Conservation (phyloP, 2,888 invertebrate species). For the Pristionchus exspectatus region DNA sequence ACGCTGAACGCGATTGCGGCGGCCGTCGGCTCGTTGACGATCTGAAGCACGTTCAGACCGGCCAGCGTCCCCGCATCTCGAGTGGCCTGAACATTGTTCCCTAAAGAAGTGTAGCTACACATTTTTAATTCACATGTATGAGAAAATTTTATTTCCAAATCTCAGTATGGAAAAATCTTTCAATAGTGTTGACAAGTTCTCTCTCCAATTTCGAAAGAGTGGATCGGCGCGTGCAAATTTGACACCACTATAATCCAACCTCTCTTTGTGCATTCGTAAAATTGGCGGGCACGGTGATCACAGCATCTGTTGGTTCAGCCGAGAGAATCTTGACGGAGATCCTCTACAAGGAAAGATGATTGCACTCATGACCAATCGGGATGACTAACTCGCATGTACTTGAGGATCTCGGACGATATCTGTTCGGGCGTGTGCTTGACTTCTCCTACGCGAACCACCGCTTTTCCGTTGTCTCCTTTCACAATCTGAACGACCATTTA, state of each 20-base stretch:
- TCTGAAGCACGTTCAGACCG: constrained; percentile 5
- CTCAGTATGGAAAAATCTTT: no score
- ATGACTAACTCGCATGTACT: neutral
- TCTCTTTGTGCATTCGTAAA: constrained; percentile 24
- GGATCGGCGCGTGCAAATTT: no score
- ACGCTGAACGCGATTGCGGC: neutral
- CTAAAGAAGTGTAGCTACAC: no score
- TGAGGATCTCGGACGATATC: neutral
- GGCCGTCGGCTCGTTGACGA: neutral
- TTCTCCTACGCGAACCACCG: neutral
- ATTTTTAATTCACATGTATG: no score
- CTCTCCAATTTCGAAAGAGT: no score
- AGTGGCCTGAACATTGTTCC: neutral
- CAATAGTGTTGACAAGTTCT: no score
- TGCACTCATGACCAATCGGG: no score
- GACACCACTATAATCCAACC: neutral
- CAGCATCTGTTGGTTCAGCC: neutral
- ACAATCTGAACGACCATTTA: neutral
- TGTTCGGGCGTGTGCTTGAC: neutral
- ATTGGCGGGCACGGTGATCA: constrained; percentile 37
- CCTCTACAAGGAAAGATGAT: no score
- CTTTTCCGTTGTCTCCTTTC: neutral
- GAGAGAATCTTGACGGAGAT: no score
- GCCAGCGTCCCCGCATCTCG: neutral
- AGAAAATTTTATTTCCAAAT: no score